These are phyloP conservation scores for Rhipidura dahli DNA, from an alignment of 2,113 vertebrate genomes.

Conservation along the genomic window DNA sequence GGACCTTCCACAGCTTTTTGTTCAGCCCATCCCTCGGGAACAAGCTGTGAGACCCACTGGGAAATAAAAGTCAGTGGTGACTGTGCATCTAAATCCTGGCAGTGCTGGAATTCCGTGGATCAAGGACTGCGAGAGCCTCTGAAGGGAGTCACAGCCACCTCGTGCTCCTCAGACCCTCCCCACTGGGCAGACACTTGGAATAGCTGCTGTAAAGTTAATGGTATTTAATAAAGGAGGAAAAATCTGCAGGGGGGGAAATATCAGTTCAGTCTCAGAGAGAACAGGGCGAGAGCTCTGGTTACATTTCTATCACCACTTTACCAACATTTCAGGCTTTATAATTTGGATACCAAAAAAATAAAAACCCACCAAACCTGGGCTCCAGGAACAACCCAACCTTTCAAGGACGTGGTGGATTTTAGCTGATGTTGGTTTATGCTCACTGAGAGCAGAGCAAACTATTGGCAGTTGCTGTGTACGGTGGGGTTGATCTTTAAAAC, in stretches of 20 bases:
- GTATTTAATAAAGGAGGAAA: background rate
- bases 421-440: background rate
- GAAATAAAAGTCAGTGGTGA: accelerated
- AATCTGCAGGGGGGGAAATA: background rate
- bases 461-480: background rate
- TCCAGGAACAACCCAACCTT: background rate
- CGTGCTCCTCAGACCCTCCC: background rate
- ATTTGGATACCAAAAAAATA: background rate
- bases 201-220: background rate
- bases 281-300: background rate
- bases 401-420: background rate
- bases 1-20: accelerated
- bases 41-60: accelerated
- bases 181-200: background rate
- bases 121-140: background rate
- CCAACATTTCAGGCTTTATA: background rate
- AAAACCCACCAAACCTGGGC: too few relatives aligned
- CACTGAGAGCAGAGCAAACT: background rate
- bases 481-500: background rate
- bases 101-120: accelerated
- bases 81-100: accelerated
- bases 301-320: background rate
- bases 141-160: background rate
- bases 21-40: background rate
- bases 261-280: background rate